A percentile compares a stretch with the other conserved stretches of the same genome.
phyloP scores from a whole-genome alignment of 2,113 vertebrate genomes.

The Etia nguti region DNA sequence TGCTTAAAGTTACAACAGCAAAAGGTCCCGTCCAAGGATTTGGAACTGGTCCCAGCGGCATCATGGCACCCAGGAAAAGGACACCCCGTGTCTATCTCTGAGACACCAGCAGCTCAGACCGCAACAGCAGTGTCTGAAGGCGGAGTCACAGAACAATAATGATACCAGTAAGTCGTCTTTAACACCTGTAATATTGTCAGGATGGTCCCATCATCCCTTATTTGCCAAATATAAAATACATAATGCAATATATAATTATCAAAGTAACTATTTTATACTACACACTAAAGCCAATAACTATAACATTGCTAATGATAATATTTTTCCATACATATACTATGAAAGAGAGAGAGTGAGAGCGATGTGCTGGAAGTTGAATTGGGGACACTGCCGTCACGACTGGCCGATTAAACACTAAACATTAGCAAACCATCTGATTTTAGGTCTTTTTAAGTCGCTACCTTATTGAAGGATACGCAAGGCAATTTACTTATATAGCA shows the following conservation, averaged over 20 bases:
- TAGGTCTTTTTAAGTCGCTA: background rate
- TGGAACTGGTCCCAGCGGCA: accelerated
- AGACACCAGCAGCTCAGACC: background rate
- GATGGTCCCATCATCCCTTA: background rate
- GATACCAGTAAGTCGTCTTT: background rate
- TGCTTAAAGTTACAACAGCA: background rate
- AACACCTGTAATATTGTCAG: background rate
- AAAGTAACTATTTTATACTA: background rate
- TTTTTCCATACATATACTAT: accelerated
- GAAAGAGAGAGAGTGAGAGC: background rate
- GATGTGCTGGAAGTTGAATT: background rate
- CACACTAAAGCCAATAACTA: background rate
- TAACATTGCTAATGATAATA: background rate
- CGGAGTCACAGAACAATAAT: background rate
- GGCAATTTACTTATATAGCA: background rate
- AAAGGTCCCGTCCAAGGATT: background rate
- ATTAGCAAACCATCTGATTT: background rate
- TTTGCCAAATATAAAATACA: background rate
- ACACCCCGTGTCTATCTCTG: background rate
- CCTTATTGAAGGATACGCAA: background rate
- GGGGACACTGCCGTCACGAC: background rate
- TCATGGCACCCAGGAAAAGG: accelerated
- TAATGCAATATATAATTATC: background rate
- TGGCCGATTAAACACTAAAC: background rate
- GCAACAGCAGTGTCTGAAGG: background rate